Evolutionary conservation across 2,888 invertebrate genomes (phyloP), one percentile per base, ranked within the genome.

Genomic region (Drosophila bunnanda): DNA sequence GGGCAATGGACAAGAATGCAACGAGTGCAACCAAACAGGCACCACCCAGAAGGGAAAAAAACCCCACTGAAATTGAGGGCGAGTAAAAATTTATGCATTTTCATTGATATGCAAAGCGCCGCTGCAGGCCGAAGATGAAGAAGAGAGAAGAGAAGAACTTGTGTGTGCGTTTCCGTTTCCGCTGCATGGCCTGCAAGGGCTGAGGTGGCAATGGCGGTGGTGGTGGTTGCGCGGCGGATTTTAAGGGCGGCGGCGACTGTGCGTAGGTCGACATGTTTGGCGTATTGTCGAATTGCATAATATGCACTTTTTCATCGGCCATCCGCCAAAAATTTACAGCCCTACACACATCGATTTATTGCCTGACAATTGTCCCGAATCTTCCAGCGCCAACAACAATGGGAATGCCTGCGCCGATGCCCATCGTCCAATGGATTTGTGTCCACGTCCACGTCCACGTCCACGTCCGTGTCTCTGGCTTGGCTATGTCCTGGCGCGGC

Each of bases 271-370:
- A 88, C 80, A 83, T 87, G 85, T 89, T 84, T 90, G 89, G 84
- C 82, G 80, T 89, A 88, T 84, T 89, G 86, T 88, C 86, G 82
- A 82, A 90, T 89, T 91, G 91, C 91, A 91, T 90, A 88, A 85
- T 82, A 90, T 91, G 91, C 91, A 90, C 60, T 89, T 90, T 90
- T 91, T 89, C 83, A 86, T 88, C 82, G 82, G 77, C 73, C 79
- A 83, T 81, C 78, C 82, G 76, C 79, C 80, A 84, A 85, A 88
- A 90, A 91, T 91, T 91, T 91, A 91, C 90, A 91, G 78, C 89
- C 84, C 86, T 86, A 89, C 90, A 91, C 90, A 90, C 91, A 89
- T 91, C 90, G 91, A 91, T 91, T 91, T 91, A 91, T 91, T 91
- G 90, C 90, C 82, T 90, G 90, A 91, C 91, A 91, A 91, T 91